These are phyloP conservation scores for Rhopilema esculentum DNA, from an alignment of 30 jellyfish, hydroid and myxozoan genomes.

Conservation along the genomic window DNA sequence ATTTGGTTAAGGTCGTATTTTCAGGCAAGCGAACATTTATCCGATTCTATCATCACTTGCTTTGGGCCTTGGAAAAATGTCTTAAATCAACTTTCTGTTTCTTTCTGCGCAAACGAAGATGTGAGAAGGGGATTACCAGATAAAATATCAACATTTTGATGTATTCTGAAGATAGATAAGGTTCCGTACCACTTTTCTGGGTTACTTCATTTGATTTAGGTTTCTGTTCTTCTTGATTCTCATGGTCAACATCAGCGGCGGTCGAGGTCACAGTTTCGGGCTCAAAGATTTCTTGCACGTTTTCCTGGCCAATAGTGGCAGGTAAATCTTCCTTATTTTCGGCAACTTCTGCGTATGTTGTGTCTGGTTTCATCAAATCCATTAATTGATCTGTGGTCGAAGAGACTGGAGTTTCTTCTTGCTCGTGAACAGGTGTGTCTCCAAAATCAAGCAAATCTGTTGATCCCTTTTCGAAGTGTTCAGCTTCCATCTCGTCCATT, in stretches of 20 bases:
- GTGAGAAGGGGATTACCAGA: too few relatives aligned
- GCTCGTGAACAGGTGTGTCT: slow-evolving; percentile 53
- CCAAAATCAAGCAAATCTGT: slow-evolving; percentile 36
- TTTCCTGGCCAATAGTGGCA: slow-evolving; percentile 7
- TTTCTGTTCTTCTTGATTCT: neutral
- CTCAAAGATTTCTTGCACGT: slow-evolving; percentile 4
- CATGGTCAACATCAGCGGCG: neutral
- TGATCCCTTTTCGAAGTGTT: slow-evolving; percentile 40
- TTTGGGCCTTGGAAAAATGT: too few relatives aligned
- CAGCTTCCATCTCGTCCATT: slow-evolving; percentile 68
- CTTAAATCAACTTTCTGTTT: too few relatives aligned
- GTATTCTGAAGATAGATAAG: neutral
- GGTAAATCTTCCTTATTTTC: neutral
- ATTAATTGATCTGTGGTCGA: slow-evolving; percentile 69
- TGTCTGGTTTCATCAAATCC: slow-evolving; percentile 64
- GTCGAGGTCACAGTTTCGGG: slow-evolving; percentile 2
- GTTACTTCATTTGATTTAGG: neutral
- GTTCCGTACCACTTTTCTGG: neutral
- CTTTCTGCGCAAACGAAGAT: too few relatives aligned
- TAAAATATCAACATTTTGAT: too few relatives aligned
- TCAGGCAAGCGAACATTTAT: too few relatives aligned
- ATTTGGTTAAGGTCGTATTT: too few relatives aligned
- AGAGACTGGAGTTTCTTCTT: slow-evolving; percentile 68
- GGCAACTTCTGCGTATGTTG: slow-evolving; percentile 12
- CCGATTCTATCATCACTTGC: too few relatives aligned